These are phyloP conservation scores for Peribatodes rhomboidaria DNA, from an alignment of 2,888 invertebrate species.

Conservation along the genomic window DNA sequence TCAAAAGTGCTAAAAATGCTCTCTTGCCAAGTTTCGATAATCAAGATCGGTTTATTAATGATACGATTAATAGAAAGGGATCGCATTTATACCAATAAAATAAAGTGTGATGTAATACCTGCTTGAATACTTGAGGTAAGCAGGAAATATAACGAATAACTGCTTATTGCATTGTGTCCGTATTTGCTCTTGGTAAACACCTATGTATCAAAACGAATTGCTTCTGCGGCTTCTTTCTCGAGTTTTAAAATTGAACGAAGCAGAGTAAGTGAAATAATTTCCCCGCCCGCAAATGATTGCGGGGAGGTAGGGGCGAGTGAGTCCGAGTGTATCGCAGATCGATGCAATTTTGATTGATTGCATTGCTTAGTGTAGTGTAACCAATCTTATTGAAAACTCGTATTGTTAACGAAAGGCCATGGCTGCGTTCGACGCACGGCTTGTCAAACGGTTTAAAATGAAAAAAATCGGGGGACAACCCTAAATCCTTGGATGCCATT, in stretches of 20 bases:
- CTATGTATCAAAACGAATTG: slow-evolving; percentile 28
- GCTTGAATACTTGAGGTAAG: too few relatives aligned
- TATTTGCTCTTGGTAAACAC: background rate
- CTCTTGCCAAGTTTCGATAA: too few relatives aligned
- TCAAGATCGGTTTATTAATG: too few relatives aligned
- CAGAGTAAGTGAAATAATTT: slow-evolving; percentile 47
- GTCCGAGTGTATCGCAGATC: slow-evolving; percentile 74
- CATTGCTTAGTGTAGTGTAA: slow-evolving; percentile 86
- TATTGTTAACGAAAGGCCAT: slow-evolving; percentile 81
- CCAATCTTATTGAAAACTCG: slow-evolving; percentile 86
- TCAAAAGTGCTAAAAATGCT: too few relatives aligned
- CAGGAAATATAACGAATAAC: background rate
- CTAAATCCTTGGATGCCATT: slow-evolving; percentile 66
- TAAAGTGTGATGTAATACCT: too few relatives aligned
- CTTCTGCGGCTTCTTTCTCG: slow-evolving; percentile 42
- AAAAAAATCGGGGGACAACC: slow-evolving; percentile 82
- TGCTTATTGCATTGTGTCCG: background rate
- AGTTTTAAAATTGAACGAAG: slow-evolving; percentile 48
- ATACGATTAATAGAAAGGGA: too few relatives aligned
- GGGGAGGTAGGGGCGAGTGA: slow-evolving; percentile 60
- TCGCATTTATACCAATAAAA: too few relatives aligned
- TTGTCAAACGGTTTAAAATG: slow-evolving; percentile 85
- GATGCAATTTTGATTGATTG: slow-evolving; percentile 86
- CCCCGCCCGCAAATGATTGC: slow-evolving; percentile 57
- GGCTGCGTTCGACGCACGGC: slow-evolving; percentile 80